Conservation (phyloP, 2,888 invertebrate genomes). For the Coecobrya sp. region DNA sequence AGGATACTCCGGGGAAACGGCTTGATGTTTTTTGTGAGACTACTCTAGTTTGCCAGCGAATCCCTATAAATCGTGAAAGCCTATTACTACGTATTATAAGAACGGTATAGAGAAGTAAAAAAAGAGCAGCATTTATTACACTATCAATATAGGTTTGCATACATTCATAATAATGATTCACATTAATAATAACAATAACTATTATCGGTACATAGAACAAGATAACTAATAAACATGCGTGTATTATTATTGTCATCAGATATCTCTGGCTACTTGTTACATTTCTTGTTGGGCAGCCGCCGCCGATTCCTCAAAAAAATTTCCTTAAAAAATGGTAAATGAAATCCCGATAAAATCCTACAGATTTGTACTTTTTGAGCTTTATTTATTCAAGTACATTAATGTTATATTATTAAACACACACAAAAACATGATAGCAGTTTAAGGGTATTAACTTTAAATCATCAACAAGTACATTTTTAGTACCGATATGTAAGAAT, state of each 20-base stretch:
- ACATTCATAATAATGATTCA: not conserved
- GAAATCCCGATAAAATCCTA: conserved; percentile 38
- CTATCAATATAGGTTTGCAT: not conserved
- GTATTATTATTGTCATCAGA: conserved; percentile 22
- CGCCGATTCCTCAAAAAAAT: conserved; percentile 25
- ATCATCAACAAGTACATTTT: conserved; percentile 41
- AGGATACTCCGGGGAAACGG: conserved; percentile 17
- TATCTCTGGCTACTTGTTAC: not conserved
- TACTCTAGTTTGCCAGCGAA: conserved; percentile 17
- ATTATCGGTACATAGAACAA: not conserved
- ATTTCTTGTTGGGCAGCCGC: not conserved
- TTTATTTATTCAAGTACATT: conserved; percentile 82
- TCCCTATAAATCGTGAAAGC: not conserved
- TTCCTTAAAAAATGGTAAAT: conserved; percentile 3
- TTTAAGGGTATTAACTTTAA: conserved; percentile 55
- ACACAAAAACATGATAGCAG: not conserved
- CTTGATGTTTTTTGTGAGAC: conserved; percentile 5
- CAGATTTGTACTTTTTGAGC: conserved; percentile 80
- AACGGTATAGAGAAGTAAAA: not conserved
- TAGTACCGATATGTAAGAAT: conserved; percentile 8
- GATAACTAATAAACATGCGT: not conserved
- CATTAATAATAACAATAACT: conserved; percentile 5
- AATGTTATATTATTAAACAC: conserved; percentile 21
- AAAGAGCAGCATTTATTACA: conserved; percentile 4
- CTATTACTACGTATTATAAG: not conserved